These are phyloP conservation scores for Tolmerus cingulatus DNA, from an alignment of 2,888 invertebrate species.

Conservation along the genomic window DNA sequence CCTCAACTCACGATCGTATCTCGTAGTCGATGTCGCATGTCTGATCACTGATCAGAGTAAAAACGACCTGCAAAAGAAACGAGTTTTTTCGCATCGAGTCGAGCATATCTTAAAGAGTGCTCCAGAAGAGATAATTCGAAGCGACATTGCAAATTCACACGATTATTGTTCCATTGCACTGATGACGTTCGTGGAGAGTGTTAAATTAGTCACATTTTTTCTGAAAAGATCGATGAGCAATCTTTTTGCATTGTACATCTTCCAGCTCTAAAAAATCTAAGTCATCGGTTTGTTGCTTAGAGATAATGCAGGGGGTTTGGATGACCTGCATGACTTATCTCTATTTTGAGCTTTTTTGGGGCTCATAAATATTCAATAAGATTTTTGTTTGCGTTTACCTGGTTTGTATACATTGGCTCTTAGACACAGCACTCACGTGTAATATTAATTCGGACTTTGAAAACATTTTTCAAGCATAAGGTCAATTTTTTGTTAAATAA, in stretches of 20 bases:
- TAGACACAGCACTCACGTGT: background rate
- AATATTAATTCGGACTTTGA: background rate
- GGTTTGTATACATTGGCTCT: background rate
- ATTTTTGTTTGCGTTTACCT: background rate
- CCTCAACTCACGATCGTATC: background rate
- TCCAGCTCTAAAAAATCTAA: background rate
- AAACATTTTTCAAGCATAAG: too few species aligned
- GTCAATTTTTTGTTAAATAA: too few species aligned
- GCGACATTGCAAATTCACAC: background rate
- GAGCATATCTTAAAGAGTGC: background rate
- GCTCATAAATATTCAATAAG: background rate
- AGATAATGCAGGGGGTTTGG: background rate
- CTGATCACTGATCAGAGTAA: background rate
- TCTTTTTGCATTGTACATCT: background rate
- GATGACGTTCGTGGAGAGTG: background rate
- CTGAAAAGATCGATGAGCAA: background rate
- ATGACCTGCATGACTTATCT: background rate
- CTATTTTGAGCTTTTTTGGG: background rate
- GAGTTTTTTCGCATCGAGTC: background rate
- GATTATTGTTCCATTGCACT: background rate
- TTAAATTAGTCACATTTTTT: background rate
- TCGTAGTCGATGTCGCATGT: background rate
- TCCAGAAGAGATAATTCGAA: background rate
- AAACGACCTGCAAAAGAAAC: background rate
- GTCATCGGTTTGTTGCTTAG: background rate